Conservation (phyloP, 2,888 invertebrate genomes). For the Nemapogon koenigi region DNA sequence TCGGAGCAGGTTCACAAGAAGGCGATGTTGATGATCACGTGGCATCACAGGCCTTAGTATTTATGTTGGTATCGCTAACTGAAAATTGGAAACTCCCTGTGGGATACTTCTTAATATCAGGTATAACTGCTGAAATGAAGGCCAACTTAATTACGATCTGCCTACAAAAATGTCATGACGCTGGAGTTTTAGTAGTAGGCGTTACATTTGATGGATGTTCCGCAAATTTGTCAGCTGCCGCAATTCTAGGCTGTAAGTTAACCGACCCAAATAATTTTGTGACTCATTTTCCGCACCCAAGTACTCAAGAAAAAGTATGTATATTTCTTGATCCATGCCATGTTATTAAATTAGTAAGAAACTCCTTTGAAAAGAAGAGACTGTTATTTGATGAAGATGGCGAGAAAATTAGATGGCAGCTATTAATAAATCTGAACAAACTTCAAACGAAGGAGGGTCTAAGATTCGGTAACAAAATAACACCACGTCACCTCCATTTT, state of each 20-base stretch:
- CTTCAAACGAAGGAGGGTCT: constrained; percentile 9
- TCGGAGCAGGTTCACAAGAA: constrained; percentile 18
- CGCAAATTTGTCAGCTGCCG: constrained; percentile 11
- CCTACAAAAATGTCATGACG: constrained; percentile 9
- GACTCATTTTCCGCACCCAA: constrained; percentile 18
- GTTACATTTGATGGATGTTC: constrained; percentile 11
- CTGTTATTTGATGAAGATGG: constrained; percentile 6
- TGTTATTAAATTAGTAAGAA: constrained; percentile 13
- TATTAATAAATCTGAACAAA: constrained; percentile 5
- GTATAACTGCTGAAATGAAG: constrained; percentile 9
- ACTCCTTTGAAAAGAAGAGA: constrained; percentile 10
- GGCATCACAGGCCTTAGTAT: constrained; percentile 17
- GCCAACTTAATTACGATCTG: constrained; percentile 11
- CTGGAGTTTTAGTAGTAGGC: constrained; percentile 11
- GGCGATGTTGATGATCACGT: constrained; percentile 15
- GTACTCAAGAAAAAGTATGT: constrained; percentile 3
- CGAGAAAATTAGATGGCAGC: constrained; percentile 4
- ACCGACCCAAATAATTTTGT: constrained; percentile 14
- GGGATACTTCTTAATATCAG: constrained; percentile 12
- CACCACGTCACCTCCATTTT: constrained; percentile 3
- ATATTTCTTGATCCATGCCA: constrained; percentile 13
- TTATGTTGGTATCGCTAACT: constrained; percentile 7
- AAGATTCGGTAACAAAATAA: constrained; percentile 9
- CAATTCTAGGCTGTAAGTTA: constrained; percentile 18
- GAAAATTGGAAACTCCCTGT: constrained; percentile 17